Evolutionary conservation across 1,140 invertebrate species (phyloP), one percentile per base, ranked within the genome.

Genomic region (Hypsibius dujardini): DNA sequence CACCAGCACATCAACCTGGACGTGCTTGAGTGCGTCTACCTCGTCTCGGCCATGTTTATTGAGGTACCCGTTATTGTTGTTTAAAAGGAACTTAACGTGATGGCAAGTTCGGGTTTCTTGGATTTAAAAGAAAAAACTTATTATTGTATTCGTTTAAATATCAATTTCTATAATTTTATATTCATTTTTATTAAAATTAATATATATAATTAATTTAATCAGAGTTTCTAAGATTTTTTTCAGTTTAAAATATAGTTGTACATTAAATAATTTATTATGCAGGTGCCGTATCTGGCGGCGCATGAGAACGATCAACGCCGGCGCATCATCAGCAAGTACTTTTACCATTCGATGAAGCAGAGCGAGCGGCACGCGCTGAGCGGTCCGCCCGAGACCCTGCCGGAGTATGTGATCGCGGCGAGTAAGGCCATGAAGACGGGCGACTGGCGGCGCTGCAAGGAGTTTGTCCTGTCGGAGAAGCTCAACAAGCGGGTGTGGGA

Each of bases 1-100:
- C 96, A 99, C 77, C 98, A 98, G 91, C 96, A 99, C 80, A 97
- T 99, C 71, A 99, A 99, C 82, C 81, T 98, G 74, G 96, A 99
- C 80, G 81, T 99, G 45, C 83, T 99, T 28, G 96, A 99, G 81
- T 99, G 95, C 80, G 95, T 98, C 46, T 99, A 99, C 79, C 83
- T 99, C 50, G 95, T 96, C 1, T 96, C 93, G 0, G 95, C 95
- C 1, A 98, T 99, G 95, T 82, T 99, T 40, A 89, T 97, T 72
- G 96, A 99, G 82, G 97, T 99, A 71, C n/a, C n/a, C n/a, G n/a
- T n/a, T n/a, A n/a, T n/a, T n/a, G n/a, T n/a, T n/a, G n/a, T n/a
- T n/a, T n/a, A n/a, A n/a, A n/a, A n/a, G n/a, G n/a, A n/a, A n/a
- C n/a, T n/a, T n/a, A n/a, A n/a, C n/a, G n/a, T n/a, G n/a, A n/a